phyloP scores from a whole-genome alignment of 2,797 vertebrate genomes.

The Amblyopsis hoosieri region DNA sequence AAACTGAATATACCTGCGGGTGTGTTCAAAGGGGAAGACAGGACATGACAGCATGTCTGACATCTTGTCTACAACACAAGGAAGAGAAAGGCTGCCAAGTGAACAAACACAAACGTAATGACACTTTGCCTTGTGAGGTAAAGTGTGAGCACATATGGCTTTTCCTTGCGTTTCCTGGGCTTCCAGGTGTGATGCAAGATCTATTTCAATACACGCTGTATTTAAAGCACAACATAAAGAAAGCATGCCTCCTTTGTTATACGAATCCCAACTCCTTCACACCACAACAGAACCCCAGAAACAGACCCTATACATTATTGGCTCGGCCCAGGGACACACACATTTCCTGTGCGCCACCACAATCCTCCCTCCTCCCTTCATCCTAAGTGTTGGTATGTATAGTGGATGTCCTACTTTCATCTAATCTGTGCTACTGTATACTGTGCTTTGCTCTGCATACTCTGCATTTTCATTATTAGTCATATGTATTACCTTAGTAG shows the following conservation, averaged over 20 bases:
- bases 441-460: not conserved
- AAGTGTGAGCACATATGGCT: not conserved
- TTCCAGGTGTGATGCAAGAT: too few relatives aligned
- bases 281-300: slow-evolving; percentile 7
- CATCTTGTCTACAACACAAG: slow-evolving; percentile 25
- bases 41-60: slow-evolving; percentile 41
- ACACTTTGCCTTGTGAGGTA: not conserved
- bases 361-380: not conserved
- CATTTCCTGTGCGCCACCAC: not conserved
- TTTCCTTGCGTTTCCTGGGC: too few relatives aligned
- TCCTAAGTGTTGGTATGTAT: slow-evolving; percentile 10
- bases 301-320: slow-evolving; percentile 33
- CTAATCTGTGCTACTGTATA: not conserved
- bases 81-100: slow-evolving; percentile 5
- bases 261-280: too few relatives aligned
- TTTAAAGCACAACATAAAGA: not conserved
- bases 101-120: slow-evolving; percentile 6
- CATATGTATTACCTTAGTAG: not conserved
- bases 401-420: slow-evolving; percentile 18
- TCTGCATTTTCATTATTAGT: not conserved
- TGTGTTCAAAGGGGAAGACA: slow-evolving; percentile 45
- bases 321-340: slow-evolving; percentile 2
- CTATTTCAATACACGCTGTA: too few relatives aligned
- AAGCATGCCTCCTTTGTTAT: not conserved
- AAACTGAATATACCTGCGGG: slow-evolving; percentile 43